Conservation (phyloP, 2,888 invertebrate species). For the Gymnoscelis rufifasciata region DNA sequence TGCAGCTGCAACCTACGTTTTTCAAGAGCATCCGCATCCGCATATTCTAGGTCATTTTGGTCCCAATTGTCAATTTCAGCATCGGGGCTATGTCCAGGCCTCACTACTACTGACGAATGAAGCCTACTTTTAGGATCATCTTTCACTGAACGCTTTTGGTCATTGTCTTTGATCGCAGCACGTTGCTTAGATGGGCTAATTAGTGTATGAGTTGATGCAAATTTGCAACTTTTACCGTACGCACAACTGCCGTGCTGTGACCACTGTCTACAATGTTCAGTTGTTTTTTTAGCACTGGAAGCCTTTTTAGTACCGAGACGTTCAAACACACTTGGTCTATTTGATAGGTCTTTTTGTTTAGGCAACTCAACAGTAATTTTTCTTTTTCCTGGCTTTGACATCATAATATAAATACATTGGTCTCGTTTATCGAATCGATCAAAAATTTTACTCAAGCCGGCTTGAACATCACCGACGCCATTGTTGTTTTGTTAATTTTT, state of each 20-base stretch:
- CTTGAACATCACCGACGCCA: slow-evolving; percentile 36
- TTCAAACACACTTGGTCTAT: slow-evolving; percentile 90
- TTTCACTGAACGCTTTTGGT: slow-evolving; percentile 72
- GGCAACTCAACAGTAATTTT: slow-evolving; percentile 87
- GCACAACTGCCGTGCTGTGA: slow-evolving; percentile 87
- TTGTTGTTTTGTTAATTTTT: slow-evolving; percentile 32
- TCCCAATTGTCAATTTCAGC: slow-evolving; percentile 87
- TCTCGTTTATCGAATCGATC: slow-evolving; percentile 52
- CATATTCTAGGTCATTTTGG: slow-evolving; percentile 88
- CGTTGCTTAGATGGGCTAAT: slow-evolving; percentile 87
- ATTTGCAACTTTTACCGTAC: slow-evolving; percentile 88
- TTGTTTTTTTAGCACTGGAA: slow-evolving; percentile 75
- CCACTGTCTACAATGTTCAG: slow-evolving; percentile 88
- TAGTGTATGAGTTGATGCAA: slow-evolving; percentile 85
- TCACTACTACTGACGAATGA: slow-evolving; percentile 81
- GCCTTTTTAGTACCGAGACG: slow-evolving; percentile 86
- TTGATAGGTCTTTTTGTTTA: slow-evolving; percentile 82
- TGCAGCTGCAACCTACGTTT: slow-evolving; percentile 86
- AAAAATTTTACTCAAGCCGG: slow-evolving; percentile 43
- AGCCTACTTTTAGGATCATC: slow-evolving; percentile 83
- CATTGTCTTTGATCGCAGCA: slow-evolving; percentile 82
- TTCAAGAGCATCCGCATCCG: slow-evolving; percentile 88
- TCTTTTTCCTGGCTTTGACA: slow-evolving; percentile 84
- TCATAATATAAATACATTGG: slow-evolving; percentile 73
- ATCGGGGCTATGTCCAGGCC: slow-evolving; percentile 79